These are phyloP conservation scores for Tiliqua scincoides DNA, from an alignment of 2,113 vertebrate genomes.

Conservation along the genomic window DNA sequence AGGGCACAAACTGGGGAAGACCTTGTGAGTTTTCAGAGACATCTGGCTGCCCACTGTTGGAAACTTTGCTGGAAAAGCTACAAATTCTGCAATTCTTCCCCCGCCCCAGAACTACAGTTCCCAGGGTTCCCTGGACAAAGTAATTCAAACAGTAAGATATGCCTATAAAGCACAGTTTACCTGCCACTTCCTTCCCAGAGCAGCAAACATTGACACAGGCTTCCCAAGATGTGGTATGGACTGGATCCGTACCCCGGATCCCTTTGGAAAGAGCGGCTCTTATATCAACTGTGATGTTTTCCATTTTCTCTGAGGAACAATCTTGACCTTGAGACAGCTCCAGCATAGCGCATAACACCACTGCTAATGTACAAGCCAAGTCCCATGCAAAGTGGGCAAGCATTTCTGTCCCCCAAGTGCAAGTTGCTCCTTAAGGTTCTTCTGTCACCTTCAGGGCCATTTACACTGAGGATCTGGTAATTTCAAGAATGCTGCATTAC, in stretches of 20 bases:
- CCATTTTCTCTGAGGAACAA: constrained; percentile 60
- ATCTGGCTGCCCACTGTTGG: background rate
- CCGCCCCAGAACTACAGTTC: background rate
- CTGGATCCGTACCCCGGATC: constrained; percentile 65
- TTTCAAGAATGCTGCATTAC: background rate
- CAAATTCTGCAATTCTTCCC: background rate
- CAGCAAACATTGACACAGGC: constrained; percentile 74
- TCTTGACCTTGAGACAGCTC: constrained; percentile 5
- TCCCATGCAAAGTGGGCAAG: background rate
- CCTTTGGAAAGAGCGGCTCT: constrained; percentile 65
- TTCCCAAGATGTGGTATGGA: background rate
- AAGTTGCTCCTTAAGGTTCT: background rate
- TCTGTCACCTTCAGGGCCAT: background rate
- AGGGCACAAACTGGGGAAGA: background rate
- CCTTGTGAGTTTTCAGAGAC: background rate
- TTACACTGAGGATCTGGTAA: background rate
- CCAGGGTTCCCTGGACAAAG: background rate
- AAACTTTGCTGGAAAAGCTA: background rate
- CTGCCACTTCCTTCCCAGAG: constrained; percentile 54
- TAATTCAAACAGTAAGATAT: background rate
- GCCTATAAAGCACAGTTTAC: constrained; percentile 50
- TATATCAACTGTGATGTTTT: constrained; percentile 69
- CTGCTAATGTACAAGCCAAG: background rate
- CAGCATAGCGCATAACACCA: constrained; percentile 11
- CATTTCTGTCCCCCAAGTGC: constrained; percentile 48